Conservation (phyloP, 37 sponge, comb jelly and placozoan species). For the Bolinopsis microptera region DNA sequence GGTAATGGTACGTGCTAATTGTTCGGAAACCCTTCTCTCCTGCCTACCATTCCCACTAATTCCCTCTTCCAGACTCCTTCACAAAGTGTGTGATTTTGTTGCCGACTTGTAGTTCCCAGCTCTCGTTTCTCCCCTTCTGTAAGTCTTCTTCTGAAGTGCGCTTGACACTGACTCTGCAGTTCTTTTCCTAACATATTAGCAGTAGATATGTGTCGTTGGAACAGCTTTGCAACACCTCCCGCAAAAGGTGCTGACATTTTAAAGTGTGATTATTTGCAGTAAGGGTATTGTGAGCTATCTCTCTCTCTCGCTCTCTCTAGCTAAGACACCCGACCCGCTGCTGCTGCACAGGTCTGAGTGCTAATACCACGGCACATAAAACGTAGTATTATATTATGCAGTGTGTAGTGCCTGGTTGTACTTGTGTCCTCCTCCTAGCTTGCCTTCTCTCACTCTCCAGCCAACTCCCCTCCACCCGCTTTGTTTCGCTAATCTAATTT, state of each 20-base stretch:
- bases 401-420: not conserved
- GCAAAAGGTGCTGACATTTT: not conserved
- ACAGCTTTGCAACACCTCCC: not conserved
- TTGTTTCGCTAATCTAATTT: not conserved
- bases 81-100: too few species aligned
- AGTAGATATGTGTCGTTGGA: not conserved
- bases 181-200: not conserved
- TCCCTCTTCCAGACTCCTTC: too few species aligned
- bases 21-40: too few species aligned
- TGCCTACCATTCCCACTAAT: too few species aligned
- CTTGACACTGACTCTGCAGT: not conserved
- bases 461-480: not conserved
- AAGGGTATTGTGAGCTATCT: not conserved
- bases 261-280: not conserved
- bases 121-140: not conserved
- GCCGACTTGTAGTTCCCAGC: too few species aligned
- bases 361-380: not conserved
- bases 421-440: not conserved
- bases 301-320: not conserved
- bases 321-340: not conserved
- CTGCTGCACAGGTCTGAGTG: not conserved
- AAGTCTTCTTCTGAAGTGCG: not conserved
- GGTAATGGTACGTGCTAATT: too few species aligned
- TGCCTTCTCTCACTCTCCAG: constrained; percentile 3
- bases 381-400: too few species aligned